Evolutionary conservation across 2,888 invertebrate species (phyloP), one percentile per base, ranked within the genome.

Genomic region (Pediacus dermestoides): DNA sequence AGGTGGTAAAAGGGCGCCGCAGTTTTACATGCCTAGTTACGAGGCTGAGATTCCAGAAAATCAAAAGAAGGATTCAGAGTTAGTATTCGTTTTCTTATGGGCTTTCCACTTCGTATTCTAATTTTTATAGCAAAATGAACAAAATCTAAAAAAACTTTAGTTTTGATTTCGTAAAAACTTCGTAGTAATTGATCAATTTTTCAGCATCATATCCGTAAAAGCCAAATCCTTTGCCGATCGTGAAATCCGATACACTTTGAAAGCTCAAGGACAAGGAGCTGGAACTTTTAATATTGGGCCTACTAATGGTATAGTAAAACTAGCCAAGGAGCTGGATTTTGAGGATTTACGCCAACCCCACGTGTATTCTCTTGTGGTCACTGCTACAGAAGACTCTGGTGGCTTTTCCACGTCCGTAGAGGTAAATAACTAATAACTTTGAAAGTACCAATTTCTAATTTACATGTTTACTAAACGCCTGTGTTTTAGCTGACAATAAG

Each of bases 151-250:
- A n/a, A n/a, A n/a, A n/a, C n/a, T n/a, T n/a, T n/a, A n/a, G n/a
- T n/a, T n/a, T n/a, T n/a, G n/a, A n/a, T n/a, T n/a, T n/a, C n/a
- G n/a, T n/a, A n/a, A n/a, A n/a, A n/a, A n/a, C n/a, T n/a, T n/a
- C n/a, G n/a, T 4, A 11, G 11, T 28, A 13, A 7, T 13, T 14
- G 12, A 18, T 18, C 21, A 18, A 18, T 6, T 18, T 18, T 18
- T 18, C 78, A 95, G 94, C 68, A 93, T 95, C 37, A 91, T 95
- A 67, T 92, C 93, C 18, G 91, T 97, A 48, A 92, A 94, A 73
- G 96, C 96, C 2, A 94, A 94, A 70, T 93, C 95, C 1, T 97
- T 97, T 65, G 95, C 95, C 46, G 93, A 94, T 70, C 84, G 93
- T 37, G 92, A 93, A 70, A 93, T 95, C 55, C 85, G 92, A n/a